These are phyloP conservation scores for Chloroceryle aenea DNA, from an alignment of 2,113 vertebrate species.

Conservation along the genomic window DNA sequence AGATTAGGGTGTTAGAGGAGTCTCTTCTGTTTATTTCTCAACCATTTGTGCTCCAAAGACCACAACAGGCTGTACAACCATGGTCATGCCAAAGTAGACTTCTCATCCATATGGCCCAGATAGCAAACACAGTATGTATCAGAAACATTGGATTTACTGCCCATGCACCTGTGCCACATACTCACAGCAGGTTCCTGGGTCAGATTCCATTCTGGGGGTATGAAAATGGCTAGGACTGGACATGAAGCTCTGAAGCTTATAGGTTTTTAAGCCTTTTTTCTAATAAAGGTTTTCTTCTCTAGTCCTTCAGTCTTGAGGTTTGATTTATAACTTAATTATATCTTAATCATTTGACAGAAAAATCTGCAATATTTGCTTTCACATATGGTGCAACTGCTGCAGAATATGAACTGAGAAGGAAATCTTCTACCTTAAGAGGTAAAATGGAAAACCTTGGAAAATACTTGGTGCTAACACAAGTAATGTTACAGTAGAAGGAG, in stretches of 20 bases:
- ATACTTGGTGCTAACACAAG: neutral
- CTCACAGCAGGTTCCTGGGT: neutral
- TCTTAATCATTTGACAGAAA: neutral
- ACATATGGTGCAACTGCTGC: neutral
- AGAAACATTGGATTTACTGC: neutral
- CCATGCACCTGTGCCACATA: neutral
- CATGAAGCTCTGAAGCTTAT: neutral
- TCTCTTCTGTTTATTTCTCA: neutral
- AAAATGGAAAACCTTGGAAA: neutral
- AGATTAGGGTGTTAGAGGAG: neutral
- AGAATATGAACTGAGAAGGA: neutral
- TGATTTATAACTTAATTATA: neutral
- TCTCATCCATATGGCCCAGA: neutral
- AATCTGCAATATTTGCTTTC: constrained; percentile 2
- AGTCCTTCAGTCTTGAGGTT: neutral
- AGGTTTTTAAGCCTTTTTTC: neutral
- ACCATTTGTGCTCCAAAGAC: neutral
- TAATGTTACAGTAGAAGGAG: neutral
- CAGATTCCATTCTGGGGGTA: neutral
- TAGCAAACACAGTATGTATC: neutral
- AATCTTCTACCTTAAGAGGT: neutral
- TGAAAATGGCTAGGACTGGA: neutral
- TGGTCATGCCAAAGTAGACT: neutral
- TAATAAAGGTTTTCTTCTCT: neutral
- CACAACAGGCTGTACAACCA: neutral